Base-by-base conservation (phyloP, 2,888 invertebrate genomes). In the Boloria euphrosyne region DNA sequence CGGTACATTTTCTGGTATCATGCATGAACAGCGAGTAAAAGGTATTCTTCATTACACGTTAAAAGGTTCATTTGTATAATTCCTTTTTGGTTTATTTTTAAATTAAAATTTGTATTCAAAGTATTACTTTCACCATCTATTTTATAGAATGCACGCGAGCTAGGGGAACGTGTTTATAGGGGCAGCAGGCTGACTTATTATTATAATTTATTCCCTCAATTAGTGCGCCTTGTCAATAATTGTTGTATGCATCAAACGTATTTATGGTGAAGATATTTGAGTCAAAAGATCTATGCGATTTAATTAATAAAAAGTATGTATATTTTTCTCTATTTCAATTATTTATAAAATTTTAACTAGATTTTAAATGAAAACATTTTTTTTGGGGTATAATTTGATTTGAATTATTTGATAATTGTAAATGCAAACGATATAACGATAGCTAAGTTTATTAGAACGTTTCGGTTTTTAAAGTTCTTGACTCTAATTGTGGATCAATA, bases 201-300 rank as follows among this genome's bases (percentile, higher is more conserved):
- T 85, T 85, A 85, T 87, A 87, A 87, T 87, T 87, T 87, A 87
- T 86, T 87, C 83, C 79, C 81, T 82, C 85, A 87, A 88, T 87
- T 87, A 87, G 84, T 84, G 84, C 78, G 78, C 82, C 77, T 78
- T 77, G 75, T 62, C 52, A 38, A 74, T 22, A 1, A 22, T 68
- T 69, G 68, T 66, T 71, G 67, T 60, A 55, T 60, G 50, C 76
- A 77, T 65, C 65, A 63, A 38, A 38, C 31, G 31, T 10, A 38
- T 10, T 16, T 68, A 71, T 58, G 71, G 71, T 73, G 76, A 72
- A 75, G 10, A 17, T 27, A 27, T 57, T 22, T 17, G 2, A 59
- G 31, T 49, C 13, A 13, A 49, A 59, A 59, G 47, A 18, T 10
- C 3, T 46, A 46, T 27, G 22, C 6, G 3, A 17, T 43, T 17